Conservation (phyloP, 2,888 invertebrate species). For the Drosophila formosana region DNA sequence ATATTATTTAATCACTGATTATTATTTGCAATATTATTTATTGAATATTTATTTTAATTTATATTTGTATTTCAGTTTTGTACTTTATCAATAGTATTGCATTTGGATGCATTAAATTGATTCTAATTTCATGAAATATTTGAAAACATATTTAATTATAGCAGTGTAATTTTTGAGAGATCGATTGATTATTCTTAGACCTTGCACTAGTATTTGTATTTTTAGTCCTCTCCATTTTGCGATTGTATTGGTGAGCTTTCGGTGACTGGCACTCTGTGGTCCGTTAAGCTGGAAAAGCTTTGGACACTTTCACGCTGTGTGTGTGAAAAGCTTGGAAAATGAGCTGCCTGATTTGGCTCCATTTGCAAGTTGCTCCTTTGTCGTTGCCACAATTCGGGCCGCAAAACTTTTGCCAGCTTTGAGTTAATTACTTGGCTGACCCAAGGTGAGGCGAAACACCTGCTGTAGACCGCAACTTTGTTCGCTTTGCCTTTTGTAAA, state of each 20-base stretch:
- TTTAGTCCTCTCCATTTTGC: no score
- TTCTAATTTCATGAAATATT: no score
- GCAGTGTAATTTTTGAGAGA: no score
- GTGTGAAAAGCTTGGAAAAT: background rate
- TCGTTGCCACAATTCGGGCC: background rate
- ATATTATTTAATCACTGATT: no score
- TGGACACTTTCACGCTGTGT: background rate
- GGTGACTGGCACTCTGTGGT: background rate
- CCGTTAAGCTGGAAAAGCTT: background rate
- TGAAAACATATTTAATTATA: no score
- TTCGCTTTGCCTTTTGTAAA: background rate
- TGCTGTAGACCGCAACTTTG: slow-evolving; percentile 22
- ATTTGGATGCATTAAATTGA: no score
- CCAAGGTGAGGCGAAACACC: slow-evolving; percentile 32
- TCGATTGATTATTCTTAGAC: no score
- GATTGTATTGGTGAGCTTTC: background rate
- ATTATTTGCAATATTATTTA: background rate
- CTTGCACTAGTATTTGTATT: no score
- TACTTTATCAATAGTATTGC: no score
- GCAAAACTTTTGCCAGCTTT: slow-evolving; percentile 20
- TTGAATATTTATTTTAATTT: background rate
- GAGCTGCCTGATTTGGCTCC: background rate
- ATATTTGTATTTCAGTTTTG: no score
- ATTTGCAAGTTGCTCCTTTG: background rate
- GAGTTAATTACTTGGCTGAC: slow-evolving; percentile 34